Conservation (phyloP, 2,797 vertebrate species). For the Artibeus jamaicensis region DNA sequence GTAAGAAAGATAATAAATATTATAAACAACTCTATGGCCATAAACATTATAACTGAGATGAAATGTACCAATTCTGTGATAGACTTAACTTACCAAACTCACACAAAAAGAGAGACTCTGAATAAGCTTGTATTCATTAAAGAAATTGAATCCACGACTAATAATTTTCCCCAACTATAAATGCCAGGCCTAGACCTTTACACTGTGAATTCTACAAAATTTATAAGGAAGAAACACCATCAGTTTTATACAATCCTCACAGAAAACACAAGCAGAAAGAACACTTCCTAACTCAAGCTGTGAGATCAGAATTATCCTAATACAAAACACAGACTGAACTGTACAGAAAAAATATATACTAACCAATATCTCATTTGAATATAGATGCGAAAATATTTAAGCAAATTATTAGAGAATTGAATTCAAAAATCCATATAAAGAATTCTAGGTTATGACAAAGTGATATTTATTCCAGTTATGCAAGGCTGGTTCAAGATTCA, state of each 20-base stretch:
- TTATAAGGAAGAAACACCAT: background rate
- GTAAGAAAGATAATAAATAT: too few relatives aligned
- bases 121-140: background rate
- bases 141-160: background rate
- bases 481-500: too few relatives aligned
- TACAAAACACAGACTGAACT: background rate
- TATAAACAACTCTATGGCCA: background rate
- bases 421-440: background rate
- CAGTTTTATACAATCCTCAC: background rate
- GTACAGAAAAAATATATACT: background rate
- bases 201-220: background rate
- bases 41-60: background rate
- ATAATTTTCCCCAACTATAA: background rate
- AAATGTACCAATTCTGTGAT: background rate
- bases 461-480: background rate
- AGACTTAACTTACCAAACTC: too few relatives aligned
- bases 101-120: background rate
- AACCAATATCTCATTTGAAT: background rate
- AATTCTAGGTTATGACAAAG: background rate
- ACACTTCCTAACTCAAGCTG: background rate
- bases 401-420: background rate
- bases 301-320: background rate
- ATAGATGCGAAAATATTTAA: background rate
- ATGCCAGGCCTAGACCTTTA: background rate
- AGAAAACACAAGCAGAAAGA: background rate